Evolutionary conservation across 1,140 invertebrate genomes (phyloP).

Genomic region (Drosophila repleta): DNA sequence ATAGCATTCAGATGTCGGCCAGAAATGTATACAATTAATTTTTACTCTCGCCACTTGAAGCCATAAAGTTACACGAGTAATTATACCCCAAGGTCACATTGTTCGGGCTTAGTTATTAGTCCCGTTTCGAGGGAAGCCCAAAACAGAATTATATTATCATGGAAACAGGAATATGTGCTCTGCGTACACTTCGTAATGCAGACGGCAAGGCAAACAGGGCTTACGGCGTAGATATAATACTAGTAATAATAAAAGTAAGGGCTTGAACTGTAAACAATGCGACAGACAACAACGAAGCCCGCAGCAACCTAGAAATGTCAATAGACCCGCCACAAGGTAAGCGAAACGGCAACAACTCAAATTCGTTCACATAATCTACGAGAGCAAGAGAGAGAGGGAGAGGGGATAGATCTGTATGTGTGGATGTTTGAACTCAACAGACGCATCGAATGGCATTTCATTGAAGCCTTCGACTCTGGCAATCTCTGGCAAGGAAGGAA

Average conservation of each 20-base stretch:
- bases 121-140: too few species aligned
- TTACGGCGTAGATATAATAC: constrained; percentile 12
- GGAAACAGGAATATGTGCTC: constrained; percentile 3
- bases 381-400: not conserved
- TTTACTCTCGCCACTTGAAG: constrained; percentile 19
- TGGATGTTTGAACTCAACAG: constrained; percentile 7
- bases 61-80: constrained; percentile 30
- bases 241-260: constrained; percentile 2
- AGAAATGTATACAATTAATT: constrained; percentile 13
- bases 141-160: too few species aligned
- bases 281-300: constrained; percentile 5
- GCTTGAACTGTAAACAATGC: constrained; percentile 3
- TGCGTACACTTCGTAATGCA: not conserved
- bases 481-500: constrained; percentile 33
- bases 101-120: constrained; percentile 11
- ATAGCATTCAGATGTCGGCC: too few species aligned
- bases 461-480: not conserved
- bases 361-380: not conserved
- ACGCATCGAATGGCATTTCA: constrained; percentile 12
- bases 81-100: constrained; percentile 21
- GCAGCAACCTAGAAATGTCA: constrained; percentile 45
- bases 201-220: not conserved
- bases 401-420: constrained; percentile 2
- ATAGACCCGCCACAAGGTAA: constrained; percentile 41
- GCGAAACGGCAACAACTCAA: constrained; percentile 5